These are phyloP conservation scores for Sander lucioperca DNA, from an alignment of 2,113 vertebrate species.

Conservation along the genomic window DNA sequence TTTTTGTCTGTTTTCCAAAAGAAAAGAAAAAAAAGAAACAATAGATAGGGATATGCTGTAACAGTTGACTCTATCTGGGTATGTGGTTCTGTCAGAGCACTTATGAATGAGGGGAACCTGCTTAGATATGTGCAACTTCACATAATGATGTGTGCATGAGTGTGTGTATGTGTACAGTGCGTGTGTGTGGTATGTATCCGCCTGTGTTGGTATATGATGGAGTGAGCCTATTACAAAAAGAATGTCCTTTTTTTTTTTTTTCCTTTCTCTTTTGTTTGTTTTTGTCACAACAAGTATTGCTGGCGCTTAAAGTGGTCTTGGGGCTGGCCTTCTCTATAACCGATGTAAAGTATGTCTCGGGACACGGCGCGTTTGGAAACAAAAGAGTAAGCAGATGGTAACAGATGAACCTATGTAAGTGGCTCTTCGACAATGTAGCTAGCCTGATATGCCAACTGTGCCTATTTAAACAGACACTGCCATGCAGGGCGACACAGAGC, in stretches of 20 bases:
- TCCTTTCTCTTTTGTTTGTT: conserved; percentile 62
- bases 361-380: conserved; percentile 58
- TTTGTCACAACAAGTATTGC: conserved; percentile 63
- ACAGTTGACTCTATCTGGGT: conserved; percentile 75
- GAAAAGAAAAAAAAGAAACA: conserved; percentile 53
- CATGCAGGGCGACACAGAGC: conserved; percentile 74
- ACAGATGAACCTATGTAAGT: conserved; percentile 77
- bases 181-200: conserved; percentile 56
- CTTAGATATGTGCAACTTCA: conserved; percentile 82
- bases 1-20: conserved; percentile 72
- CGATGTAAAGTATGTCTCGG: conserved; percentile 62
- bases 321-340: conserved; percentile 67
- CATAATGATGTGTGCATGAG: conserved; percentile 71
- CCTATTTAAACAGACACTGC: conserved; percentile 84
- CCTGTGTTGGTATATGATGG: conserved; percentile 58
- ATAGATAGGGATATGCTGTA: conserved; percentile 69
- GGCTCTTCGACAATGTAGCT: conserved; percentile 83
- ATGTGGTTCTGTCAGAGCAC: conserved; percentile 85
- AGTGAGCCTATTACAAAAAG: conserved; percentile 74
- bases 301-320: conserved; percentile 70
- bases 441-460: conserved; percentile 87
- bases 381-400: conserved; percentile 59
- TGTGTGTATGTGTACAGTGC: conserved; percentile 66
- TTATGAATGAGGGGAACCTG: conserved; percentile 81
- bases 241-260: conserved; percentile 76